Evolutionary conservation across 2,113 vertebrate genomes (phyloP).

Genomic region (Oxyruncus cristatus): DNA sequence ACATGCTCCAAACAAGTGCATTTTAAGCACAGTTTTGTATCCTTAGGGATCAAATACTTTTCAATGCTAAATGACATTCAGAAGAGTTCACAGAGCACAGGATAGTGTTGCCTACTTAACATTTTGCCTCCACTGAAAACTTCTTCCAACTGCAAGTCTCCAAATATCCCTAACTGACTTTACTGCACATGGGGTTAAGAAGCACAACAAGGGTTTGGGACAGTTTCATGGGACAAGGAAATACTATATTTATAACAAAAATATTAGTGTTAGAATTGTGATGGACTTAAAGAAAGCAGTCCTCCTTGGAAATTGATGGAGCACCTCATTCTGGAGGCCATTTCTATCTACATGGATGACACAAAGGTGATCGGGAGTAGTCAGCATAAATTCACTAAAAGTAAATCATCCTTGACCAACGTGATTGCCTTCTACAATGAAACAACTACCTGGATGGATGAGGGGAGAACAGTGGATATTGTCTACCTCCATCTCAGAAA

Average conservation of each 20-base stretch:
- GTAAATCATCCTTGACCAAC: neutral
- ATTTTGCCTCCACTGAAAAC: neutral
- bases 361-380: neutral
- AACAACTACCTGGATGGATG: neutral
- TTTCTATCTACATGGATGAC: neutral
- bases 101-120: neutral
- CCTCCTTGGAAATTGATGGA: neutral
- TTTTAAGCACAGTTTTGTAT: neutral
- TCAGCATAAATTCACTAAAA: neutral
- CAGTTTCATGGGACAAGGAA: neutral
- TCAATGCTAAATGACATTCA: neutral
- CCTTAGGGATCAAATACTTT: neutral
- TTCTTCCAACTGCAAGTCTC: neutral
- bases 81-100: neutral
- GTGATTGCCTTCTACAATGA: neutral
- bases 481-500: neutral
- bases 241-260: neutral
- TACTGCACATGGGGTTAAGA: neutral
- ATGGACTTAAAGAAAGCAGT: neutral
- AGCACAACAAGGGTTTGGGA: neutral
- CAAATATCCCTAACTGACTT: neutral
- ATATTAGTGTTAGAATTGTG: neutral
- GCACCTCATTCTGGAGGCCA: neutral
- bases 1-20: neutral
- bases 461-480: neutral